Evolutionary conservation across 2,113 vertebrate genomes (phyloP).

Genomic region (Paedocypris sp.): DNA sequence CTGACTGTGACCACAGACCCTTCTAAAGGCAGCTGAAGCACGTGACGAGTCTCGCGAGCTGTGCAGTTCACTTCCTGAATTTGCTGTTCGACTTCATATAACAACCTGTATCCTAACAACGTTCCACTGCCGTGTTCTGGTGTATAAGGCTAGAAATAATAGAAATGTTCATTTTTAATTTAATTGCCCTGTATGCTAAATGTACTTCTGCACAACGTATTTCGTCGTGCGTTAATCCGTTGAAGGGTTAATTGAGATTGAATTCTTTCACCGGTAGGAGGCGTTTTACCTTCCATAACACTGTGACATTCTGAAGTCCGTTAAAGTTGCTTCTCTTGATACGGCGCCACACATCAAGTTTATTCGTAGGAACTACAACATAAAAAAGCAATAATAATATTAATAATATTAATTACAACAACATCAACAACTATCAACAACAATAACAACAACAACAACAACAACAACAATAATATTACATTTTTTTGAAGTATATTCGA

Average conservation of each 20-base stretch:
- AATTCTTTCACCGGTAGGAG: background rate
- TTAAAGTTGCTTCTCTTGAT: background rate
- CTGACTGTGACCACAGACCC: conserved; percentile 39
- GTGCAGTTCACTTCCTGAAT: conserved; percentile 26
- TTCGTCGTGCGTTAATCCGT: no score
- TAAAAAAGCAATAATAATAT: background rate
- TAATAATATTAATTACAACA: background rate
- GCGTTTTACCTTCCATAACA: conserved; percentile 60
- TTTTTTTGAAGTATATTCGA: no score
- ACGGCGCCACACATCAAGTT: conserved; percentile 51
- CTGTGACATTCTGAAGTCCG: conserved; percentile 29
- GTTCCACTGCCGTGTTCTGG: conserved; percentile 41
- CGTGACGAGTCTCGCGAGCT: conserved; percentile 19
- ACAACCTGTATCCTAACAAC: conserved; percentile 41
- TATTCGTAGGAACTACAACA: conserved; percentile 46
- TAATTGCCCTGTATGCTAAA: no score
- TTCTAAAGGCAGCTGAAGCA: conserved; percentile 33
- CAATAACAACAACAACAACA: no score
- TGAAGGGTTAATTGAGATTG: no score
- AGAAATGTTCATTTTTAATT: no score
- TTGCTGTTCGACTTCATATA: conserved; percentile 20
- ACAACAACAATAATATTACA: no score
- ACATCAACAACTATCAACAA: no score
- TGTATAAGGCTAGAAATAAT: conserved; percentile 43
- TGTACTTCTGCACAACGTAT: background rate